These are phyloP conservation scores for Marasmarcha lunaedactyla DNA, from an alignment of 2,888 invertebrate genomes.

Conservation along the genomic window DNA sequence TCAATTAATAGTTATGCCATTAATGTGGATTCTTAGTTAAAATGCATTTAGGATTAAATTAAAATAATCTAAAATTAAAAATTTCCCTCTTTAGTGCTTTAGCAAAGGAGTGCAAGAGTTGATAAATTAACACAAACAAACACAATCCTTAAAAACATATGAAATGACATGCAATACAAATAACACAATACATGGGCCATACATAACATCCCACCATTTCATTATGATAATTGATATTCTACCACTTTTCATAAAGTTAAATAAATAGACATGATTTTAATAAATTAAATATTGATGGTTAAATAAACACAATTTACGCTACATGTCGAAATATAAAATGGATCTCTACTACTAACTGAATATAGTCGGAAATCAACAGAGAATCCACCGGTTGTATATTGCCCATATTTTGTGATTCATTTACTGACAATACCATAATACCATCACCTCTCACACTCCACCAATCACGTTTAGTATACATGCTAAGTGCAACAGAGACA, in stretches of 20 bases:
- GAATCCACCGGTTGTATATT: too few relatives aligned
- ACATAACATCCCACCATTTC: too few relatives aligned
- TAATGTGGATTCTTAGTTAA: constrained; percentile 56
- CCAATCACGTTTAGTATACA: constrained; percentile 16
- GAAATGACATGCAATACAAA: not conserved
- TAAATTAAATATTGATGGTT: too few relatives aligned
- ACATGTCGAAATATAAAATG: too few relatives aligned
- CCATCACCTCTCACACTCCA: constrained; percentile 25
- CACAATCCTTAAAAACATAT: not conserved
- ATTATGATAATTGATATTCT: too few relatives aligned
- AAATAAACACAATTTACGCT: too few relatives aligned
- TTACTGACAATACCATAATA: not conserved
- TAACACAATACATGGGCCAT: too few relatives aligned
- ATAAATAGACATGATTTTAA: too few relatives aligned
- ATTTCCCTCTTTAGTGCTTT: constrained; percentile 46
- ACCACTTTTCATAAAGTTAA: too few relatives aligned
- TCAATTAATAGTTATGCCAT: constrained; percentile 41
- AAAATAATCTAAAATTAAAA: constrained; percentile 48
- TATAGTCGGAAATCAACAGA: too few relatives aligned
- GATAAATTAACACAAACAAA: constrained; percentile 1
- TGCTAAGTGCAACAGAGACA: constrained; percentile 21
- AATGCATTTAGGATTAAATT: constrained; percentile 45
- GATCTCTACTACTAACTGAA: too few relatives aligned
- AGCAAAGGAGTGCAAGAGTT: constrained; percentile 40
- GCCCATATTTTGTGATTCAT: too few relatives aligned